Evolutionary conservation across 2,797 vertebrate species (phyloP).

Genomic region (Crenichthys baileyi): DNA sequence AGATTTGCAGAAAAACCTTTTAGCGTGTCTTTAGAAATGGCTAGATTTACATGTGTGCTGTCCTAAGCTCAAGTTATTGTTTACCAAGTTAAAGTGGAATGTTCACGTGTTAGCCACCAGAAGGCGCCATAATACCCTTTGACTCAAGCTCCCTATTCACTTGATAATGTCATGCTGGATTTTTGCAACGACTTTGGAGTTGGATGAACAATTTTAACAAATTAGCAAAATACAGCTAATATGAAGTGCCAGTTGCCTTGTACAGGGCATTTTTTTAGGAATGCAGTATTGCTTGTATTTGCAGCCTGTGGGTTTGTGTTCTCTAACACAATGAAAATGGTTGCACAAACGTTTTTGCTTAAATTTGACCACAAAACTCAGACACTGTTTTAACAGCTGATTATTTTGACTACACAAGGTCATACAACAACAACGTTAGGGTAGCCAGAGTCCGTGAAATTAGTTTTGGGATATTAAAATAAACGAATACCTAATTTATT

Average conservation of each 20-base stretch:
- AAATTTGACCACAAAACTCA: neutral
- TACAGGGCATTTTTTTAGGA: no score
- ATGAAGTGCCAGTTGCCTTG: no score
- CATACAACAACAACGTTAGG: neutral
- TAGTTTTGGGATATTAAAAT: neutral
- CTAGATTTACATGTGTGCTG: neutral
- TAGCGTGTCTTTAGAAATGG: neutral
- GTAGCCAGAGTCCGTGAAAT: neutral
- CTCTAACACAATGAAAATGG: neutral
- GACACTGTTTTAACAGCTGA: neutral
- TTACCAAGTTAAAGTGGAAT: neutral
- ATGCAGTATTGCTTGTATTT: neutral
- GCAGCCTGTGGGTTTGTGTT: neutral
- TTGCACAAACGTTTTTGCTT: neutral
- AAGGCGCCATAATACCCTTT: slow-evolving; percentile 17
- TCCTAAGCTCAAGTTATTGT: no score
- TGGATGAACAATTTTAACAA: neutral
- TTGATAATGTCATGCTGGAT: neutral
- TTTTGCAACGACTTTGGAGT: neutral
- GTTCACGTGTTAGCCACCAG: slow-evolving; percentile 35
- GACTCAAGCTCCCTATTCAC: neutral
- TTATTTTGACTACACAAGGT: neutral
- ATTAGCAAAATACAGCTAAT: no score
- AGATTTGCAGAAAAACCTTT: neutral
- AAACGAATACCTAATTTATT: neutral